phyloP scores from a whole-genome alignment of 2,888 invertebrate genomes.

The Ptilodon capucinus region DNA sequence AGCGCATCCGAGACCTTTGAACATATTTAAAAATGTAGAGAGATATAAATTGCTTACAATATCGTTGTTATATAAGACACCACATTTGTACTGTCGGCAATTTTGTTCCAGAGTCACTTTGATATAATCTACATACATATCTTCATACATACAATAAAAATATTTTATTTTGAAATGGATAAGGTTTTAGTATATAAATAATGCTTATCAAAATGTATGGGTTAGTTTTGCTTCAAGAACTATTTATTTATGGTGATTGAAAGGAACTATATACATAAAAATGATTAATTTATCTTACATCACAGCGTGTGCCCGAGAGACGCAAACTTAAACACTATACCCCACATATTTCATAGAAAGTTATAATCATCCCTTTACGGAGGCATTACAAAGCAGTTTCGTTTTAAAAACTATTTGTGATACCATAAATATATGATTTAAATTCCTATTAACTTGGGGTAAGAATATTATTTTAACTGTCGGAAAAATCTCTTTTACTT shows the following conservation, averaged over 20 bases:
- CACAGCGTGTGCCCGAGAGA: conserved; percentile 80
- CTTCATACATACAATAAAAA: neutral
- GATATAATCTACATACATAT: neutral
- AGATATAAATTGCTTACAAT: conserved; percentile 15
- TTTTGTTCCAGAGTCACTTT: neutral
- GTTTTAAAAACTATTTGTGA: too few species aligned
- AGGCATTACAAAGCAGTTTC: too few species aligned
- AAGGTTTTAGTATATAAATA: conserved; percentile 3
- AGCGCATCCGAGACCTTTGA: too few species aligned
- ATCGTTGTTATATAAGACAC: conserved; percentile 60
- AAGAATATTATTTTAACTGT: conserved; percentile 48
- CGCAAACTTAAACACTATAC: conserved; percentile 63
- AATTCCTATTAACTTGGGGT: too few species aligned
- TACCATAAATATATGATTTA: too few species aligned
- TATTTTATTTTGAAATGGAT: conserved; percentile 12
- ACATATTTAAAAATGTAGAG: conserved; percentile 5
- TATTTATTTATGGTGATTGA: conserved; percentile 17
- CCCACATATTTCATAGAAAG: too few species aligned
- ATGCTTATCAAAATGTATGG: conserved; percentile 9
- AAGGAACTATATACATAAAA: conserved; percentile 49
- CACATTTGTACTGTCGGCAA: conserved; percentile 51
- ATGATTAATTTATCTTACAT: conserved; percentile 64
- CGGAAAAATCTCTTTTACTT: conserved; percentile 50
- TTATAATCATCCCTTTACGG: too few species aligned
- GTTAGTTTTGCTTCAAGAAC: conserved; percentile 11